Percentiles rank a stretch among this genome's conserved stretches.
Evolutionary conservation across 2,113 vertebrate species (phyloP).

Genomic region (Cichladusa arquata): DNA sequence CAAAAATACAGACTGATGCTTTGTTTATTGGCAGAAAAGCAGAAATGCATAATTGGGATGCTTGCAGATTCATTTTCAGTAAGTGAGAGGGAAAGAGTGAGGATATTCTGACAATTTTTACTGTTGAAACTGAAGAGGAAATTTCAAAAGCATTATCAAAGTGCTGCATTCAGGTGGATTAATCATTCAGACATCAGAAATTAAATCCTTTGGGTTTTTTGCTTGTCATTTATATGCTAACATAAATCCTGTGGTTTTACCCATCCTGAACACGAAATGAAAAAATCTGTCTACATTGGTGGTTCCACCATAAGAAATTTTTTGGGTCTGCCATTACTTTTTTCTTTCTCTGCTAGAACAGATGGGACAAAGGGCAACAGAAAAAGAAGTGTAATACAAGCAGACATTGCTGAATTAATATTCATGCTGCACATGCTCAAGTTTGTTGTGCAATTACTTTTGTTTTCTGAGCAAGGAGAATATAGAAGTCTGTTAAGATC

Average conservation of each 20-base stretch:
- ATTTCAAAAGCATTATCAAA: neutral
- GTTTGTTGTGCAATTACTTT: constrained; percentile 5
- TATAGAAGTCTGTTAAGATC: neutral
- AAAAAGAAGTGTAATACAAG: neutral
- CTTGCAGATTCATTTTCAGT: neutral
- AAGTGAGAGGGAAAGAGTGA: neutral
- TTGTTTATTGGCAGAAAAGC: neutral
- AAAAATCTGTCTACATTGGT: neutral
- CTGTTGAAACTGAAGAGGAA: neutral
- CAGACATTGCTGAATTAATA: neutral
- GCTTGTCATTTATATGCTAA: neutral
- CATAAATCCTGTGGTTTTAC: neutral
- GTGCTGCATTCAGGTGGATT: neutral
- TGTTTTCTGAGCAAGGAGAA: neutral
- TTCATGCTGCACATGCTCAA: neutral
- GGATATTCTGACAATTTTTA: neutral
- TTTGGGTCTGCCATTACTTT: neutral
- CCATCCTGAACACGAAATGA: neutral
- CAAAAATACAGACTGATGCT: neutral
- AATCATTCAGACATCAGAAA: neutral
- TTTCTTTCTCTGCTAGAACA: constrained; percentile 24
- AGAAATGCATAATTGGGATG: neutral
- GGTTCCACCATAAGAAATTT: neutral
- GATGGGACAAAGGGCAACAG: constrained; percentile 20
- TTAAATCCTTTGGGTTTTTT: neutral